Conservation (phyloP, 2,888 invertebrate species). For the Troides oblongomaculatus region DNA sequence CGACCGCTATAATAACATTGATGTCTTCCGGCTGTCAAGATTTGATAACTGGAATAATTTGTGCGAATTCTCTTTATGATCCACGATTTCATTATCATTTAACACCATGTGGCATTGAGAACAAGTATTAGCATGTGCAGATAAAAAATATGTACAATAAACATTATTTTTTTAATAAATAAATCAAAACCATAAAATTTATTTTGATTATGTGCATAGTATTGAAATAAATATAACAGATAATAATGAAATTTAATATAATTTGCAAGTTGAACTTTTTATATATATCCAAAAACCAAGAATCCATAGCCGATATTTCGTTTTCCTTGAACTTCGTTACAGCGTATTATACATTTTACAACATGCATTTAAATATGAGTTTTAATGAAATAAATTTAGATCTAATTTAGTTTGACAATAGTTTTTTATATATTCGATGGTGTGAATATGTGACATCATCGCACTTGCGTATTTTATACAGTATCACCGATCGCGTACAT, state of each 20-base stretch:
- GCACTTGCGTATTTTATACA: constrained; percentile 4
- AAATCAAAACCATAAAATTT: neutral
- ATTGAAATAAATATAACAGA: neutral
- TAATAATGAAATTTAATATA: neutral
- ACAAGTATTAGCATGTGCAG: no score
- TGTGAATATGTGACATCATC: constrained; percentile 14
- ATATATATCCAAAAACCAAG: constrained; percentile 9
- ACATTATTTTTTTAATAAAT: no score
- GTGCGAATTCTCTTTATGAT: no score
- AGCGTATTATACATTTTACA: neutral
- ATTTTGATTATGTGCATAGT: neutral
- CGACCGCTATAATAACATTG: no score
- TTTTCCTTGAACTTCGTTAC: neutral
- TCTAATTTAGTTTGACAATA: neutral
- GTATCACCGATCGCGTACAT: neutral
- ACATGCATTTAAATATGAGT: neutral
- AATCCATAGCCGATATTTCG: constrained; percentile 4
- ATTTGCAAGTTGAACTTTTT: neutral
- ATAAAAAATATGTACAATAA: no score
- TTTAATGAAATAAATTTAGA: neutral
- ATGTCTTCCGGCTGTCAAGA: no score
- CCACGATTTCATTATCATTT: no score
- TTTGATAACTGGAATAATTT: no score
- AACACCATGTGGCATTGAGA: no score
- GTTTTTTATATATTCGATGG: neutral